Conservation (phyloP, 2,113 vertebrate species). For the Tragelaphus imberbis region DNA sequence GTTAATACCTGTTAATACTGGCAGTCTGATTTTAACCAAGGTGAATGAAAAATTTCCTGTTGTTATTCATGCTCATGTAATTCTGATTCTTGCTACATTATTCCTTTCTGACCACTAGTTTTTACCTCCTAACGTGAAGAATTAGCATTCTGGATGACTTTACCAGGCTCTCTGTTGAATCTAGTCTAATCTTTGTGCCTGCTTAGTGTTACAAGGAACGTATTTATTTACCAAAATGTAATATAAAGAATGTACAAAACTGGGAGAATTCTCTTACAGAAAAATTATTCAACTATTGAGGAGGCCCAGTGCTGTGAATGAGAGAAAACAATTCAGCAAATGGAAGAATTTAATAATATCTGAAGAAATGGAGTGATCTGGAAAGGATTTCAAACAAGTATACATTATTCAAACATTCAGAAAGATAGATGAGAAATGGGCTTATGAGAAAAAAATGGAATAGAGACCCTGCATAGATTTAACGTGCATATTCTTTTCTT, state of each 20-base stretch:
- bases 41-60: background rate
- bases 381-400: background rate
- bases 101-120: background rate
- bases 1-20: background rate
- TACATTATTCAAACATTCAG: background rate
- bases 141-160: background rate
- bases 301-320: background rate
- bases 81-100: background rate
- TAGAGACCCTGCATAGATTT: background rate
- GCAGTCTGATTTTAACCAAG: background rate
- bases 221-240: background rate
- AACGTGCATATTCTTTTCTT: background rate
- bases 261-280: background rate
- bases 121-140: background rate
- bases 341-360: background rate
- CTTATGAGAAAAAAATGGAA: background rate
- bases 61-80: background rate
- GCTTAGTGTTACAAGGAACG: background rate
- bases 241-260: background rate
- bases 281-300: background rate
- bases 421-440: background rate
- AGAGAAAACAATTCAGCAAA: background rate
- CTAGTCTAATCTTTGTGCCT: background rate
- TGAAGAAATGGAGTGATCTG: background rate
- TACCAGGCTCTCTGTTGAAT: background rate